These are phyloP conservation scores for Euwallacea similis DNA, from an alignment of 1,140 invertebrate species.

Conservation along the genomic window DNA sequence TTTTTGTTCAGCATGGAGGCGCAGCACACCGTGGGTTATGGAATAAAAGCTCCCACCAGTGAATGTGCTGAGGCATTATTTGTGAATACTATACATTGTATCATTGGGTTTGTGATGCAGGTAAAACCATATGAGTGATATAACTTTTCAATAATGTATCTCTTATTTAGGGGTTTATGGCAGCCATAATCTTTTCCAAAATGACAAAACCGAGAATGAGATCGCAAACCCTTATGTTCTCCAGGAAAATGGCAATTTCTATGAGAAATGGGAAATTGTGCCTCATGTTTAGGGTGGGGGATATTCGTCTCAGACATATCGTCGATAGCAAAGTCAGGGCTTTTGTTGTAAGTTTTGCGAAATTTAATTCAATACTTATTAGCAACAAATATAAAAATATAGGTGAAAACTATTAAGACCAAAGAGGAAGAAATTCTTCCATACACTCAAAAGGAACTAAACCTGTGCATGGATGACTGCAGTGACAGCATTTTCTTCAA, in stretches of 20 bases:
- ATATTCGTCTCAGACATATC: conserved; percentile 96
- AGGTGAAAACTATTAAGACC: conserved; percentile 73
- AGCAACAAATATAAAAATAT: background rate
- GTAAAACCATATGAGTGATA: conserved; percentile 53
- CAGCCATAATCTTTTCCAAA: conserved; percentile 35
- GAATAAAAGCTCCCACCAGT: conserved; percentile 77
- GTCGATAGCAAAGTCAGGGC: conserved; percentile 72
- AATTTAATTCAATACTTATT: background rate
- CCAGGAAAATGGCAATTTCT: conserved; percentile 89
- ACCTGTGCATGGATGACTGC: conserved; percentile 71
- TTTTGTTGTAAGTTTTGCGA: conserved; percentile 70
- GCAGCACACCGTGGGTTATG: conserved; percentile 85
- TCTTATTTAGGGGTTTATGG: conserved; percentile 31
- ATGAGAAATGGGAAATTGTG: conserved; percentile 86
- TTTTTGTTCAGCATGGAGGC: conserved; percentile 92
- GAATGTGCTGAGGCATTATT: conserved; percentile 95
- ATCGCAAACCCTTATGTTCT: conserved; percentile 93
- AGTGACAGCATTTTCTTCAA: conserved; percentile 87
- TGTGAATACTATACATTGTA: conserved; percentile 95
- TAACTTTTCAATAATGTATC: background rate
- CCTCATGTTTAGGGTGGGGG: conserved; percentile 94
- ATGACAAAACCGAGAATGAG: conserved; percentile 89
- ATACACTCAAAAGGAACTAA: conserved; percentile 71
- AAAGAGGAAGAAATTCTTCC: conserved; percentile 83
- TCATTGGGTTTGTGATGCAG: conserved; percentile 74